Percentiles rank a stretch among this genome's conserved stretches.
Conservation (phyloP, 1,140 invertebrate species). For the Branchinecta lindahli region DNA sequence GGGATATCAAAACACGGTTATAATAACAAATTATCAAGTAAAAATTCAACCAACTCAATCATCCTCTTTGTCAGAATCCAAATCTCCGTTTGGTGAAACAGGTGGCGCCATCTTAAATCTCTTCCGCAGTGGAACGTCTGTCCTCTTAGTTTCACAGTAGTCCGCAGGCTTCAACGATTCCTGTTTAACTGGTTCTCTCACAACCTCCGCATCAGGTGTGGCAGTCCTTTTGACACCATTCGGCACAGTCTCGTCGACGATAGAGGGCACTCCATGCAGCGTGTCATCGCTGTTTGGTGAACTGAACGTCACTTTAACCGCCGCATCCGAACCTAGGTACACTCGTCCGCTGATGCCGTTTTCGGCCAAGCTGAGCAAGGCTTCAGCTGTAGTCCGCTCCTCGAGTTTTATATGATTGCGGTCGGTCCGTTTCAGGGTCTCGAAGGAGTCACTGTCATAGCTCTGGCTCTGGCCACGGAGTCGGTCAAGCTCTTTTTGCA, state of each 20-base stretch:
- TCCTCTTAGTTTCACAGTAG: constrained; percentile 8
- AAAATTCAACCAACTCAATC: not conserved
- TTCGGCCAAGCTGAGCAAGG: not conserved
- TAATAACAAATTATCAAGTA: not conserved
- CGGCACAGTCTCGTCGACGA: not conserved
- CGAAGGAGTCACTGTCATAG: not conserved
- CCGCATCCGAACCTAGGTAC: not conserved
- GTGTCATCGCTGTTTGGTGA: not conserved
- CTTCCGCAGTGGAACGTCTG: not conserved
- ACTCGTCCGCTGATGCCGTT: not conserved
- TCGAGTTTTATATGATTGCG: not conserved
- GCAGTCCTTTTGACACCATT: not conserved
- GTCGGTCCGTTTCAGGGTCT: not conserved
- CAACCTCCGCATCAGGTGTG: not conserved
- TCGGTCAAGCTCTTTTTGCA: constrained; percentile 34
- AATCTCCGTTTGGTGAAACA: not conserved
- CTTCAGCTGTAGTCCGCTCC: constrained; percentile 2
- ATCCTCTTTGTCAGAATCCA: not conserved
- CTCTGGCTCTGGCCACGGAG: constrained; percentile 20
- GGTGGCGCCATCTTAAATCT: constrained; percentile 6
- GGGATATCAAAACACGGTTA: not conserved
- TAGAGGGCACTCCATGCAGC: constrained; percentile 1
- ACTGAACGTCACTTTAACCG: not conserved
- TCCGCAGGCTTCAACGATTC: not conserved
- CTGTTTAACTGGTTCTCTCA: not conserved